Percentiles rank a stretch among this genome's conserved stretches.
Evolutionary conservation across 2,888 invertebrate species (phyloP).

Genomic region (Sceliomorpha sp.): DNA sequence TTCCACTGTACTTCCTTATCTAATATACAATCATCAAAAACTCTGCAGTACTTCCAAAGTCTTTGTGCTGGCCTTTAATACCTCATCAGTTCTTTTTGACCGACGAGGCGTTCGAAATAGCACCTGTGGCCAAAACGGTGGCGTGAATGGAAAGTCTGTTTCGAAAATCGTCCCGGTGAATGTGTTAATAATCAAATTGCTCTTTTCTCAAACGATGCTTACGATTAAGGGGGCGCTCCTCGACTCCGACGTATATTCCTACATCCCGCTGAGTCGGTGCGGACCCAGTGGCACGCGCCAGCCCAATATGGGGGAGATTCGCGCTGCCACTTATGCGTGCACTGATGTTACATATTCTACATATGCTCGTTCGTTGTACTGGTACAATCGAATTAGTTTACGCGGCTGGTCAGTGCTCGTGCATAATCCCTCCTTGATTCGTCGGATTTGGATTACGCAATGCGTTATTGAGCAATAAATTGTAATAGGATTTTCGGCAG

Average conservation of each 20-base stretch:
- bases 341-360: conserved; percentile 21
- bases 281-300: conserved; percentile 60
- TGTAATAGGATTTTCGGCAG: conserved; percentile 25
- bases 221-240: conserved; percentile 45
- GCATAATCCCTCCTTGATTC: conserved; percentile 47
- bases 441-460: conserved; percentile 41
- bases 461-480: conserved; percentile 30
- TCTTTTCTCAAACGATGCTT: conserved; percentile 58
- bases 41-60: too few relatives aligned
- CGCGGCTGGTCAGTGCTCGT: conserved; percentile 51
- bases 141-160: too few relatives aligned
- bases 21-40: too few relatives aligned
- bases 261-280: too few relatives aligned
- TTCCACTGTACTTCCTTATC: too few relatives aligned
- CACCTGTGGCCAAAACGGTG: too few relatives aligned
- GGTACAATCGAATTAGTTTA: conserved; percentile 60
- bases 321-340: conserved; percentile 12
- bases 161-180: too few relatives aligned
- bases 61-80: too few relatives aligned
- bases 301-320: conserved; percentile 51
- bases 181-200: conserved; percentile 67
- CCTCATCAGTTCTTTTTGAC: too few relatives aligned
- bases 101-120: too few relatives aligned
- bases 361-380: conserved; percentile 52
- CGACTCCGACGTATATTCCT: too few relatives aligned